These are phyloP conservation scores for Galendromus occidentalis DNA, from an alignment of 1,140 invertebrate genomes.

Conservation along the genomic window DNA sequence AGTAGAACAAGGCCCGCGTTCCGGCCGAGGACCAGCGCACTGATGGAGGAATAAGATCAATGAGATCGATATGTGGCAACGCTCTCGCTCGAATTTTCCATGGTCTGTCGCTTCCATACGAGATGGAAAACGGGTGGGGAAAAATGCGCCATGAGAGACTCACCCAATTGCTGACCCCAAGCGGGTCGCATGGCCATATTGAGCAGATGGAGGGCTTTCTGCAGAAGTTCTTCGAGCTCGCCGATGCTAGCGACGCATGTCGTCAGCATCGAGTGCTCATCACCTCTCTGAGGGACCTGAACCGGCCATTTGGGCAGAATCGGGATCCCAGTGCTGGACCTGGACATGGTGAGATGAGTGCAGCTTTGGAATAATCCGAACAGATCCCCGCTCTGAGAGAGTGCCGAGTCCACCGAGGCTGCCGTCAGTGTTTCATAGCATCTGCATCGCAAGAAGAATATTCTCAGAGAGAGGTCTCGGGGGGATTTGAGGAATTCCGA, in stretches of 20 bases:
- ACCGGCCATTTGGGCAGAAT: constrained; percentile 67
- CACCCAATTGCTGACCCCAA: not conserved
- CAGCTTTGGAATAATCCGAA: constrained; percentile 74
- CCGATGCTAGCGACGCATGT: constrained; percentile 62
- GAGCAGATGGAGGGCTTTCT: not conserved
- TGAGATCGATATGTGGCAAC: not conserved
- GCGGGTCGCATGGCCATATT: constrained; percentile 8
- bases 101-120: too few relatives aligned
- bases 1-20: constrained; percentile 59
- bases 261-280: constrained; percentile 52
- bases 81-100: too few relatives aligned
- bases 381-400: constrained; percentile 61
- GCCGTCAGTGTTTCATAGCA: constrained; percentile 45
- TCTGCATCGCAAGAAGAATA: constrained; percentile 31
- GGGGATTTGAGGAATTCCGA: too few relatives aligned
- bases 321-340: constrained; percentile 55
- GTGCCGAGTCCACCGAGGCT: constrained; percentile 53
- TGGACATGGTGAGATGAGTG: constrained; percentile 63
- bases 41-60: not conserved
- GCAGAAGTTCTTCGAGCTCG: constrained; percentile 16
- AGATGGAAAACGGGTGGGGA: constrained; percentile 6
- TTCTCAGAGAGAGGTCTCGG: too few relatives aligned
- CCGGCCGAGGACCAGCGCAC: constrained; percentile 40
- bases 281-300: constrained; percentile 30
- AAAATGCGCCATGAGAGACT: not conserved